These are phyloP conservation scores for Aythya baeri DNA, from an alignment of 2,113 vertebrate genomes.

Conservation along the genomic window DNA sequence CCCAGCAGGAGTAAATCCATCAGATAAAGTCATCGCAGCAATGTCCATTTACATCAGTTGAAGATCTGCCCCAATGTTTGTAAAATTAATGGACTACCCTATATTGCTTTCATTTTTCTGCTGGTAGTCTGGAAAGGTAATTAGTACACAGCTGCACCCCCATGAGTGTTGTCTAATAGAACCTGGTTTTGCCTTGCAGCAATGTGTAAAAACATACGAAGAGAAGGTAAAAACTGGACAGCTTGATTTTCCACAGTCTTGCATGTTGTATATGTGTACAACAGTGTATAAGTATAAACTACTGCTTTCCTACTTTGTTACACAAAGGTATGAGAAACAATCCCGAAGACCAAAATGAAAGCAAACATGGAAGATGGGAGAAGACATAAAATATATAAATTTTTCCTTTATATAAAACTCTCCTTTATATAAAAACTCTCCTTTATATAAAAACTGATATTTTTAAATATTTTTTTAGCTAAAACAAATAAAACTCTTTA, in stretches of 20 bases:
- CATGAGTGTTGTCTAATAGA: slow-evolving; percentile 2
- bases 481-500: neutral
- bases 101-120: slow-evolving; percentile 25
- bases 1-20: slow-evolving; percentile 11
- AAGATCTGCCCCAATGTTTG: neutral
- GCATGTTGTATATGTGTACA: neutral
- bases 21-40: neutral
- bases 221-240: neutral
- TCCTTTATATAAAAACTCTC: neutral
- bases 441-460: neutral
- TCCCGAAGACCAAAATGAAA: neutral
- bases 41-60: neutral
- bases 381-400: neutral
- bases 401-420: too few relatives aligned
- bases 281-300: neutral
- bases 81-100: slow-evolving; percentile 35
- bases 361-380: neutral
- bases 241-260: neutral
- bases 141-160: slow-evolving; percentile 31
- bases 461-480: neutral
- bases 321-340: neutral
- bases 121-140: slow-evolving; percentile 6
- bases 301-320: neutral
- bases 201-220: neutral
- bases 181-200: neutral